phyloP scores from a whole-genome alignment of 2,888 invertebrate genomes.

The Tetragonula carbonaria region DNA sequence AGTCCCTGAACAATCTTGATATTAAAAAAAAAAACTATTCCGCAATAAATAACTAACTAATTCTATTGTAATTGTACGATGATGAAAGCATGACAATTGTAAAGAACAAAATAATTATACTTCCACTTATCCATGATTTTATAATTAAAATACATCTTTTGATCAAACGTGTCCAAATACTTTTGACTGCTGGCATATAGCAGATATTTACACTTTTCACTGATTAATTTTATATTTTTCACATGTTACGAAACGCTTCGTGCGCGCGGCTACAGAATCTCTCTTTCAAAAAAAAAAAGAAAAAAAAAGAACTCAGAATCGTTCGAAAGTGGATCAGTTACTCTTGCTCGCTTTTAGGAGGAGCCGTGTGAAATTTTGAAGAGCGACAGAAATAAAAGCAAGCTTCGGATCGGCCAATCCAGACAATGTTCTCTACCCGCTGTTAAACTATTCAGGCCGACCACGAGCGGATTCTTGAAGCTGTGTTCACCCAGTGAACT shows the following conservation, averaged over 20 bases:
- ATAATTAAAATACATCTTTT: background rate
- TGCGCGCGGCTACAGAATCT: background rate
- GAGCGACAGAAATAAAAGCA: conserved; percentile 5
- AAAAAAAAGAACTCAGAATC: background rate
- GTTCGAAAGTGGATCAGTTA: background rate
- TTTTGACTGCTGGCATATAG: background rate
- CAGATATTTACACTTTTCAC: background rate
- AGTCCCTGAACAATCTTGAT: too few species aligned
- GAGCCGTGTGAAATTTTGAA: background rate
- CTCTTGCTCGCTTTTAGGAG: background rate
- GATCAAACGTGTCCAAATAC: background rate
- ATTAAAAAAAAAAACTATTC: too few species aligned
- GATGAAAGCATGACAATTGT: background rate
- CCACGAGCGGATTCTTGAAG: conserved; percentile 18
- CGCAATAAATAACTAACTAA: too few species aligned
- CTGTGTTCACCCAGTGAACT: conserved; percentile 11
- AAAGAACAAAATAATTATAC: background rate
- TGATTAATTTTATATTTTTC: background rate
- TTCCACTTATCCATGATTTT: background rate
- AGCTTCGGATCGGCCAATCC: conserved; percentile 2
- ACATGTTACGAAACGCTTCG: background rate
- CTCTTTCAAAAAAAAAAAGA: too few species aligned
- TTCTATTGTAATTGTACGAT: too few species aligned
- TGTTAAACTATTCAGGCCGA: conserved; percentile 41
- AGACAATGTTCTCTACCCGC: conserved; percentile 7